Evolutionary conservation across 2,797 vertebrate species (phyloP), one percentile per base, ranked within the genome.

Genomic region (Brotula barbata): DNA sequence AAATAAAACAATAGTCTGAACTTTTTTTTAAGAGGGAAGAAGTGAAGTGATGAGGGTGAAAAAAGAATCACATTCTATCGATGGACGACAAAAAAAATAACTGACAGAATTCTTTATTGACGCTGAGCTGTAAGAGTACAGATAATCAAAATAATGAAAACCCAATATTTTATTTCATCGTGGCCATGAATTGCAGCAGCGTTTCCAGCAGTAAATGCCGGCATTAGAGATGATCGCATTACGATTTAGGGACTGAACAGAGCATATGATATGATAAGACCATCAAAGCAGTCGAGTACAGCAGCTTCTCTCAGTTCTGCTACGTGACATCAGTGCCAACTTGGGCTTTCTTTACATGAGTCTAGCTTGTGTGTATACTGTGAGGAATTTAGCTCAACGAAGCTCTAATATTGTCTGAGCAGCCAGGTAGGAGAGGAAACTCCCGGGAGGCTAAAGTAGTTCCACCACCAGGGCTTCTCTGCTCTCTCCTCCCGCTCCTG

Each of bases 401-500:
- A 12, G 25, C 64, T 75, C 76, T 83, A 90, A 58, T 88, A 84
- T 33, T 90, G 88, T 78, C 92, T 95, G 25, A 98, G 93, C 64
- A 98, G 86, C 96, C 96, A 98, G 56, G 91, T 89, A 0, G 96
- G 95, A 9, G 89, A 81, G 2, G 92, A 83, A 2, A 75, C 83
- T 22, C 88, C 90, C 0, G 93, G 69, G 1, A 82, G 87, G 5
- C 85, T 85, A 76, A 99, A 97, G 77, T 98, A 99, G 9, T 86
- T 90, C 96, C 96, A 99, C 96, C 96, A 99, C 96, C 95, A 97
- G 0, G 96, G 96, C 72, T 94, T 96, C 79, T 93, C 91, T 68
- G 78, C 10, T 54, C 67, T 89, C 78, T 48, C 75, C 84, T 77
- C 85, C 1, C 44, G 83, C 25, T 23, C 74, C 57, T 0, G 69